A percentile compares a stretch with the other conserved stretches of the same genome.
Evolutionary conservation across 1,140 invertebrate species (phyloP).

Genomic region (Lerema accius): DNA sequence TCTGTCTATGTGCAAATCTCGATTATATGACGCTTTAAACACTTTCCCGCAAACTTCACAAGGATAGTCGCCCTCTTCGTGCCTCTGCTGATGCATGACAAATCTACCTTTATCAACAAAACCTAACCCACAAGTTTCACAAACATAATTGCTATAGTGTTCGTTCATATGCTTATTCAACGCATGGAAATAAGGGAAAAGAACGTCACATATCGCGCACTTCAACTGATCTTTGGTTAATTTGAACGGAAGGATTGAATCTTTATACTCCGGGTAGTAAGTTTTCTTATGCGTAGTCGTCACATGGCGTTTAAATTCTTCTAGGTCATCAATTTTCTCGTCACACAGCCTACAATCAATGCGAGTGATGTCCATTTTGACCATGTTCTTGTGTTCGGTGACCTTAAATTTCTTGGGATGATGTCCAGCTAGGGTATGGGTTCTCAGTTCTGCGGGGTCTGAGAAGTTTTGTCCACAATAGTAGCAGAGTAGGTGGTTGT

Average conservation of each 20-base stretch:
- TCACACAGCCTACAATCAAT: slow-evolving; percentile 67
- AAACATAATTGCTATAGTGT: slow-evolving; percentile 82
- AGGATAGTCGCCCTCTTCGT: slow-evolving; percentile 55
- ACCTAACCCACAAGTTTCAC: slow-evolving; percentile 84
- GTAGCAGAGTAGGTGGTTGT: slow-evolving; percentile 69
- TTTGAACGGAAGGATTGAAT: slow-evolving; percentile 61
- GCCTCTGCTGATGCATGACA: slow-evolving; percentile 31
- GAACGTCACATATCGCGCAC: slow-evolving; percentile 58
- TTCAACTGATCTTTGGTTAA: slow-evolving; percentile 55
- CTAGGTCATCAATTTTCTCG: slow-evolving; percentile 48
- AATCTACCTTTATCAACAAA: slow-evolving; percentile 71
- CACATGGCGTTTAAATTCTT: slow-evolving; percentile 64
- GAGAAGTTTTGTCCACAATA: slow-evolving; percentile 64
- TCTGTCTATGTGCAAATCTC: slow-evolving; percentile 69
- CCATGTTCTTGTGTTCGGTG: slow-evolving; percentile 65
- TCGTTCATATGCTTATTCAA: slow-evolving; percentile 75
- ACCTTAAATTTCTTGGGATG: slow-evolving; percentile 70
- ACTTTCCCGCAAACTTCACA: slow-evolving; percentile 66
- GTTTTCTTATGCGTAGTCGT: slow-evolving; percentile 57
- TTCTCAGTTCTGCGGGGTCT: slow-evolving; percentile 49
- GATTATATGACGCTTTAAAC: slow-evolving; percentile 60
- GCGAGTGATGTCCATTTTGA: slow-evolving; percentile 65
- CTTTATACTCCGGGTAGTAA: slow-evolving; percentile 61
- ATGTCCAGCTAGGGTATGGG: slow-evolving; percentile 52
- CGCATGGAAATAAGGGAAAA: slow-evolving; percentile 70